Conservation (phyloP, 1,140 invertebrate genomes). For the Cydia pomonella region DNA sequence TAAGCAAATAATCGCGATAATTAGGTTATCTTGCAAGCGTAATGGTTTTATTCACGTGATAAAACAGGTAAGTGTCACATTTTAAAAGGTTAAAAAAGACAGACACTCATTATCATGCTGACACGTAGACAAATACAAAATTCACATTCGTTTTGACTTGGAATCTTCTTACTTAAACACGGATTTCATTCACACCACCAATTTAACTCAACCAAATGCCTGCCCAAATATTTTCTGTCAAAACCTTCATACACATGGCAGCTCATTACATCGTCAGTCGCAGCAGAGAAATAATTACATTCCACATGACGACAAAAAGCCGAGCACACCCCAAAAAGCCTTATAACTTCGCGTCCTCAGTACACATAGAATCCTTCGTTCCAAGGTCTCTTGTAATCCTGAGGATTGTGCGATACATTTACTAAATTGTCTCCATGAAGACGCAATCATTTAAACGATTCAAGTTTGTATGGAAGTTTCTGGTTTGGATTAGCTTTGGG, state of each 20-base stretch:
- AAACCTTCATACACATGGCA: constrained; percentile 2
- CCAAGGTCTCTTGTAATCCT: background rate
- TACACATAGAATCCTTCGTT: background rate
- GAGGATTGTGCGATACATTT: constrained; percentile 21
- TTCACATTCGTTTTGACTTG: background rate
- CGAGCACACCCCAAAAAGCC: background rate
- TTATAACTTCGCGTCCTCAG: background rate
- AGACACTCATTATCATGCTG: too few species aligned
- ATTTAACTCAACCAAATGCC: background rate
- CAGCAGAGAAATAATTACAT: constrained; percentile 3
- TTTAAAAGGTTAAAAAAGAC: too few species aligned
- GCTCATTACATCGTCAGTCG: constrained; percentile 3
- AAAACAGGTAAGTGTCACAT: too few species aligned
- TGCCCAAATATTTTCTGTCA: background rate
- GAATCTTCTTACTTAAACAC: background rate
- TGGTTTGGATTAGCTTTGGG: background rate
- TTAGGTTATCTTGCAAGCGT: too few species aligned
- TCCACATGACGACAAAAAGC: constrained; percentile 9
- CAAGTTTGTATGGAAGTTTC: background rate
- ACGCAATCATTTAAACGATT: constrained; percentile 10
- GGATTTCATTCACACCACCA: background rate
- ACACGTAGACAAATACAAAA: background rate
- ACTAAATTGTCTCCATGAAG: constrained; percentile 11
- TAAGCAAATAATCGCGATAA: too few species aligned
- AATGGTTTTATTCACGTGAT: too few species aligned